Evolutionary conservation across 2,797 vertebrate genomes (phyloP).

Genomic region (Gadopsis marmoratus): DNA sequence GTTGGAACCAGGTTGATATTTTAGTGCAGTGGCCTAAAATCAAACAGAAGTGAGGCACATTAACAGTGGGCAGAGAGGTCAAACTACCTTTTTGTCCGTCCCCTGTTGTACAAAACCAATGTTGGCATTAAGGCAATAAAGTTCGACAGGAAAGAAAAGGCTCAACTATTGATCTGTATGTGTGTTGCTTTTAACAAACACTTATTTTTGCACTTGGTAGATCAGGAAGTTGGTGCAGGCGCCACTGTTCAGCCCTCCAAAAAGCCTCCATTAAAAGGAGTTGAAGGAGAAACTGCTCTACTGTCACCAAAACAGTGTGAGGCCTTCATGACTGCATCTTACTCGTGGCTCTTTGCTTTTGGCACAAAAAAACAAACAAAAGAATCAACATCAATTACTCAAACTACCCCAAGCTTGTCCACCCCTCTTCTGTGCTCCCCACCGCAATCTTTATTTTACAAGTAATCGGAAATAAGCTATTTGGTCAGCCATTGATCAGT

Average conservation of each 20-base stretch:
- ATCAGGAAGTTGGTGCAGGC: slow-evolving; percentile 2
- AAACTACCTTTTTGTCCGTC: background rate
- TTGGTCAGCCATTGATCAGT: slow-evolving; percentile 44
- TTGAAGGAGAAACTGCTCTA: background rate
- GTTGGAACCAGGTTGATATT: background rate
- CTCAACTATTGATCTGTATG: background rate
- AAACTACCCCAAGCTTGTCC: background rate
- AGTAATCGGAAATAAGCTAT: slow-evolving; percentile 44
- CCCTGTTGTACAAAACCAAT: slow-evolving; percentile 11
- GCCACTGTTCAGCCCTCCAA: background rate
- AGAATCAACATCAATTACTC: background rate
- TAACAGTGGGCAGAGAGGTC: slow-evolving; percentile 10
- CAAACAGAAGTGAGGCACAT: slow-evolving; percentile 28
- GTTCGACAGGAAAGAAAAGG: slow-evolving; percentile 2
- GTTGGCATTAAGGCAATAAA: slow-evolving; percentile 17
- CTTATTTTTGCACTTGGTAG: slow-evolving; percentile 11
- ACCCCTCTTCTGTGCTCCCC: background rate
- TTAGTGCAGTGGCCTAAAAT: slow-evolving; percentile 1
- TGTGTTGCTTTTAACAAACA: slow-evolving; percentile 10
- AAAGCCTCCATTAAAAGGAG: background rate
- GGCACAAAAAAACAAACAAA: slow-evolving; percentile 23
- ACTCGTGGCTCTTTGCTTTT: slow-evolving; percentile 7
- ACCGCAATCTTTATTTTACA: slow-evolving; percentile 1
- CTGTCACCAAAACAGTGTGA: background rate
- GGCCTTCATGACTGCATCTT: background rate